Evolutionary conservation across 2,113 vertebrate genomes (phyloP).

Genomic region (Turnix velox): DNA sequence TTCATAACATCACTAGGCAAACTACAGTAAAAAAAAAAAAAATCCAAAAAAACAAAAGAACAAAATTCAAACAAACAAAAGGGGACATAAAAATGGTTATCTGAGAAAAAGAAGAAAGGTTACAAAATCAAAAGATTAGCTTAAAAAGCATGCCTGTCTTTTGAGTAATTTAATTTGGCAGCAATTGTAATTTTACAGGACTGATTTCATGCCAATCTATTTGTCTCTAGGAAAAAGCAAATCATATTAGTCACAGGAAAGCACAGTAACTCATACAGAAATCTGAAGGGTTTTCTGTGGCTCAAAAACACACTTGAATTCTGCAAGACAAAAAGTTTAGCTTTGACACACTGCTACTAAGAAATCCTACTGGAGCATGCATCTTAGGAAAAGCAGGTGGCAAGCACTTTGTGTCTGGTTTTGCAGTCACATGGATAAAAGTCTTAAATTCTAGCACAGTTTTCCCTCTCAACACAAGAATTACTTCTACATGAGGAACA

Average conservation of each 20-base stretch:
- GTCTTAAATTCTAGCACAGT: neutral
- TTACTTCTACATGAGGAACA: neutral
- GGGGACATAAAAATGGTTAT: neutral
- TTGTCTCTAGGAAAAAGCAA: neutral
- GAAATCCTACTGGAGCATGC: neutral
- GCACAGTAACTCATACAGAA: neutral
- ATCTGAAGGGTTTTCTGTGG: neutral
- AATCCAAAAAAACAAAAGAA: neutral
- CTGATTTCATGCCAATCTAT: neutral
- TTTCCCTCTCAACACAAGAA: neutral
- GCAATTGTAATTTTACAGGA: neutral
- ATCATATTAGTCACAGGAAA: neutral
- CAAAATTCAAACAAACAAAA: neutral
- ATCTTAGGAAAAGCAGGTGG: neutral
- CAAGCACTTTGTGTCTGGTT: neutral
- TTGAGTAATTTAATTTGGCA: neutral
- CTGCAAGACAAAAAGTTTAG: neutral
- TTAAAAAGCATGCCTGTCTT: neutral
- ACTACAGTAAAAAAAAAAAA: conserved; percentile 63
- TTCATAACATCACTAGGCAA: conserved; percentile 85
- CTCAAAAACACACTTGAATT: neutral
- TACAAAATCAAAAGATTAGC: neutral
- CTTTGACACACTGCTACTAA: neutral
- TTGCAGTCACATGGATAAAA: neutral
- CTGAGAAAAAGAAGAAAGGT: neutral